Base-by-base conservation (phyloP, 2,888 invertebrate species). In the Tridacna gigas region DNA sequence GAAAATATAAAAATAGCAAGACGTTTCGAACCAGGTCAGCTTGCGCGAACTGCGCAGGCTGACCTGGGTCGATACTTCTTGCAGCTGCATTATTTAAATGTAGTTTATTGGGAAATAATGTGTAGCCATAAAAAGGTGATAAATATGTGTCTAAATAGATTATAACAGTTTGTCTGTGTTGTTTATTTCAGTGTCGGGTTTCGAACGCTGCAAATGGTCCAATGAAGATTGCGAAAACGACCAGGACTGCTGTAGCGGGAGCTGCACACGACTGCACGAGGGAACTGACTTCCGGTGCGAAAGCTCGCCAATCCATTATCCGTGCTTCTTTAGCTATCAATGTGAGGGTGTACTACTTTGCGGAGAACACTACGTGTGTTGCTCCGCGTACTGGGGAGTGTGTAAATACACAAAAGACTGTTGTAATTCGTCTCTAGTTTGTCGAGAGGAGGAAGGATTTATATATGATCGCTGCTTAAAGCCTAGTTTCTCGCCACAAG, bases 331-430 rank as follows among this genome's bases (percentile, higher is more conserved):
- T 63, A 84, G 90, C 77, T 91, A 91, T 77, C 91, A 91, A 76
- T 92, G 92, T 77, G 83, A 86, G 61, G 89, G 90, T 66, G 88
- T 88, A 4, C 84, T 92, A 28, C 71, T 81, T 15, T 92, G 92
- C 65, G 91, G 91, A n/a, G 61, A 77, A 12, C 80, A 82, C n/a
- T 91, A 88, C 77, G 88, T 83, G 60, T 92, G 92, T 84, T 92
- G 92, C 74, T 87, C 92, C 0, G 91, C 91, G 3, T 91, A 88
- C 74, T 92, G 92, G 92, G 90, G 89, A n/a, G 88, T 89, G 13
- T 92, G 92, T 77, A 84, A 82, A 15, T 75, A 90, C 5, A 22
- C 56, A 15, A 74, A 74, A 0, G 91, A 92, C 76, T 92, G 92
- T 79, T 92, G 92, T 82, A 89, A 91, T 60, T 15, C 71, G 3